Evolutionary conservation across 2,888 invertebrate genomes (phyloP).

Genomic region (Plebejus argus): DNA sequence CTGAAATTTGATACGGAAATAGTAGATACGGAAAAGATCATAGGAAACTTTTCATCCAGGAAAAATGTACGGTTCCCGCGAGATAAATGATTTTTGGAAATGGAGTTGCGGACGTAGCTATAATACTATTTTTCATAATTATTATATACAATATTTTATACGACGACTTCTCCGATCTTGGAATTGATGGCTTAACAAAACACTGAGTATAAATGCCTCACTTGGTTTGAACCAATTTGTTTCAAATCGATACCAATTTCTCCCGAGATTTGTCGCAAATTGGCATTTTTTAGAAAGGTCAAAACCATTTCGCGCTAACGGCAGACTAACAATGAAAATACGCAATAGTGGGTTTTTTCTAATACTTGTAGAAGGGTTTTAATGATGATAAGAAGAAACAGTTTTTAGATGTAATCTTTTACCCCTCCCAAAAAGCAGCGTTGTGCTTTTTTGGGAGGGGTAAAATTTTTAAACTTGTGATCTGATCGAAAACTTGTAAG

Average conservation of each 20-base stretch:
- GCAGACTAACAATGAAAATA: not conserved
- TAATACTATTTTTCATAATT: not conserved
- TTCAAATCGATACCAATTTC: slow-evolving; percentile 20
- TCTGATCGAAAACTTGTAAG: too few relatives aligned
- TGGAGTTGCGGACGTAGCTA: too few relatives aligned
- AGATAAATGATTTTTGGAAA: too few relatives aligned
- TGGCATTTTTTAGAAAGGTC: slow-evolving; percentile 21
- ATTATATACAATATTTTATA: not conserved
- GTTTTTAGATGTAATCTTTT: too few relatives aligned
- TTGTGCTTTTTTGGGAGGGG: too few relatives aligned
- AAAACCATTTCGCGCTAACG: not conserved
- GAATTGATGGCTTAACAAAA: slow-evolving; percentile 17
- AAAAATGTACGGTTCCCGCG: not conserved
- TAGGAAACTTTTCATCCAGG: not conserved
- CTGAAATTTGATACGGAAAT: too few relatives aligned
- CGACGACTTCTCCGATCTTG: not conserved
- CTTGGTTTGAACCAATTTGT: slow-evolving; percentile 21
- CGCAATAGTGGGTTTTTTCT: not conserved
- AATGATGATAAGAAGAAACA: too few relatives aligned
- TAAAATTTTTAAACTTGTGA: too few relatives aligned
- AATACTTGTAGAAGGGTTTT: not conserved
- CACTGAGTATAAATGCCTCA: slow-evolving; percentile 1
- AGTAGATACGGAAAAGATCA: not conserved
- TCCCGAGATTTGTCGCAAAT: slow-evolving; percentile 26
- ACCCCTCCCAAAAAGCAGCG: too few relatives aligned